phyloP scores from a whole-genome alignment of 1,140 invertebrate genomes.

The Hirudo medicinalis region DNA sequence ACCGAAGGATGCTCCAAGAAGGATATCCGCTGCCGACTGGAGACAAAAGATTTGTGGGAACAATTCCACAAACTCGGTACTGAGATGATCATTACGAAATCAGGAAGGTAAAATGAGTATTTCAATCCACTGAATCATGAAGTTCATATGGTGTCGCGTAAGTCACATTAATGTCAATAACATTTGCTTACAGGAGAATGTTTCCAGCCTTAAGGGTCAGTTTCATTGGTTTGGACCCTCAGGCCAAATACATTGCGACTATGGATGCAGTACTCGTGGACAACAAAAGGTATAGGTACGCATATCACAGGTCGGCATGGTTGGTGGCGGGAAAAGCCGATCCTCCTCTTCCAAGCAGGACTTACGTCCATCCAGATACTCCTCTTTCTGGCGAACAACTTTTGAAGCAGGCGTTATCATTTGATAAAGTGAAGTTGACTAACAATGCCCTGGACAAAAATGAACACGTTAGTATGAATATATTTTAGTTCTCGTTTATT shows the following conservation, averaged over 20 bases:
- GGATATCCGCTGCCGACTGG: conserved; percentile 33
- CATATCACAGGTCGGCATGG: conserved; percentile 95
- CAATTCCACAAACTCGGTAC: conserved; percentile 97
- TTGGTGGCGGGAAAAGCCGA: conserved; percentile 94
- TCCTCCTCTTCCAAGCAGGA: conserved; percentile 69
- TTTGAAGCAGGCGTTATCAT: conserved; percentile 89
- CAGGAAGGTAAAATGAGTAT: conserved; percentile 69
- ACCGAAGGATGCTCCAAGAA: no score
- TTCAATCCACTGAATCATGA: no score
- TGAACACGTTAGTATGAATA: conserved; percentile 69
- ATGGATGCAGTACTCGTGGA: conserved; percentile 94
- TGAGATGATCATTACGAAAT: conserved; percentile 99
- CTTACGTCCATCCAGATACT: conserved; percentile 92
- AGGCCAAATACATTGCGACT: conserved; percentile 70
- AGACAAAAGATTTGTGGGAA: conserved; percentile 76
- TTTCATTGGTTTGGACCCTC: conserved; percentile 62
- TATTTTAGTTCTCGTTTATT: neutral
- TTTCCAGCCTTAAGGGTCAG: conserved; percentile 89
- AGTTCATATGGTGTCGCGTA: neutral
- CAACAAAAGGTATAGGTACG: conserved; percentile 93
- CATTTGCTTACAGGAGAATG: conserved; percentile 64
- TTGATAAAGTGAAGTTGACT: conserved; percentile 97
- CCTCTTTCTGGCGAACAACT: conserved; percentile 91
- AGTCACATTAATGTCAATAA: neutral
- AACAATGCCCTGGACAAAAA: conserved; percentile 98